These are phyloP conservation scores for Antidorcas marsupialis DNA, from an alignment of 2,113 vertebrate genomes.

Conservation along the genomic window DNA sequence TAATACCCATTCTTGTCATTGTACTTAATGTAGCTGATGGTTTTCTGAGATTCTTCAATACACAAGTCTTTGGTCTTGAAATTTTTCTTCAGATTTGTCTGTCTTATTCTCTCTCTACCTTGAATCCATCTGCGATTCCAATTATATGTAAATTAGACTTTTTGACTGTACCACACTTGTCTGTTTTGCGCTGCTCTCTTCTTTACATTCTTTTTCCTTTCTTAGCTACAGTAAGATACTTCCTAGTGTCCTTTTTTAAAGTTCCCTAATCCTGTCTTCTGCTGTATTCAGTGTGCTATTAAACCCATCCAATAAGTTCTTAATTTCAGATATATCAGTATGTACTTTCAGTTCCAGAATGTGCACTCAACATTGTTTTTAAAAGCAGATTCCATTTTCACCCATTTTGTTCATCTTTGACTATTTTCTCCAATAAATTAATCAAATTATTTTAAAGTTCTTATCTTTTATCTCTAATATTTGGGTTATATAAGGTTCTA, in stretches of 20 bases:
- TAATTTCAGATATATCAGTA: constrained; percentile 17
- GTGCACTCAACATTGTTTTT: neutral
- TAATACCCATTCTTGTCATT: neutral
- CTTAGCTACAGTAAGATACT: neutral
- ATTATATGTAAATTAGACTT: neutral
- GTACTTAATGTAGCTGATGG: neutral
- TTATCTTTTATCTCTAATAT: neutral
- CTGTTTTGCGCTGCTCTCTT: neutral
- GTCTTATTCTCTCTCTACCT: neutral
- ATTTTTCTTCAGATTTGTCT: neutral
- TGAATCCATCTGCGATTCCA: neutral
- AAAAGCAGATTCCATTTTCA: neutral
- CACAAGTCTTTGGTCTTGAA: neutral
- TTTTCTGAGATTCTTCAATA: neutral
- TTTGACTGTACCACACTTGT: neutral
- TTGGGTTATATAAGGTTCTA: neutral
- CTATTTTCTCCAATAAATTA: neutral
- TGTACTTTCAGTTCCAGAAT: neutral
- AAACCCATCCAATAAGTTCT: neutral
- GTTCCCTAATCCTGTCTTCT: neutral
- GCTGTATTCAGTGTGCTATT: neutral
- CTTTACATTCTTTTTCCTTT: neutral
- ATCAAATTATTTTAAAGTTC: constrained; percentile 26
- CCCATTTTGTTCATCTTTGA: neutral
- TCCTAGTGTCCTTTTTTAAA: neutral